Percentiles rank a stretch among this genome's conserved stretches.
Evolutionary conservation across 2,113 vertebrate species (phyloP).

Genomic region (Microtus ochrogaster): DNA sequence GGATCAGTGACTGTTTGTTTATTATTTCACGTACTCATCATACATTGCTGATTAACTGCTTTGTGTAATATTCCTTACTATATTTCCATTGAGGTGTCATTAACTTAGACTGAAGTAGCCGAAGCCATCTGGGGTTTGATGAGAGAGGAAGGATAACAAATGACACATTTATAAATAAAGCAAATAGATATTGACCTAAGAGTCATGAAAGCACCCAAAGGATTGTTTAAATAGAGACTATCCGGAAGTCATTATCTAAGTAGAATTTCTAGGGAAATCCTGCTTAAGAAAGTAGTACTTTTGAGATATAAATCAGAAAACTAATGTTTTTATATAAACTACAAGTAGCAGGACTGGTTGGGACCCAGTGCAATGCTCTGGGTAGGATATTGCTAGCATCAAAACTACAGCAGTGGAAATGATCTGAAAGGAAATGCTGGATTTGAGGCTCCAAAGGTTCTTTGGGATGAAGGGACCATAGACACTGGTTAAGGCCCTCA

Average conservation of each 20-base stretch:
- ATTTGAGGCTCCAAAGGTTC: background rate
- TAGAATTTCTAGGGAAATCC: background rate
- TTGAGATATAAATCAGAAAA: background rate
- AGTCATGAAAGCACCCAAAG: background rate
- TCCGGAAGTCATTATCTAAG: background rate
- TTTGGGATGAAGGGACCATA: background rate
- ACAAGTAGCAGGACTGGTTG: background rate
- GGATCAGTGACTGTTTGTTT: background rate
- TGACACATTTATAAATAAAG: background rate
- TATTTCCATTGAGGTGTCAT: background rate
- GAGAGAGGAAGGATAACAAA: background rate
- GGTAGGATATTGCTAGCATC: background rate
- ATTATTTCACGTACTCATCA: background rate
- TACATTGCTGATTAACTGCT: background rate
- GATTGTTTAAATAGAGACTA: background rate
- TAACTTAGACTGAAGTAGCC: background rate
- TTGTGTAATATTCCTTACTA: background rate
- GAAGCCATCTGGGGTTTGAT: background rate
- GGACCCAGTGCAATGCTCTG: background rate
- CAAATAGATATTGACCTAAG: background rate
- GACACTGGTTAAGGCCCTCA: background rate
- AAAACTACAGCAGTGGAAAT: background rate
- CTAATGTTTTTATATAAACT: background rate
- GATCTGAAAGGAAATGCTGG: background rate
- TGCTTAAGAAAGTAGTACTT: background rate